Evolutionary conservation across 64 coral and sea anemone genomes (phyloP), one percentile per base, ranked within the genome.

Genomic region (Porites australiensis): DNA sequence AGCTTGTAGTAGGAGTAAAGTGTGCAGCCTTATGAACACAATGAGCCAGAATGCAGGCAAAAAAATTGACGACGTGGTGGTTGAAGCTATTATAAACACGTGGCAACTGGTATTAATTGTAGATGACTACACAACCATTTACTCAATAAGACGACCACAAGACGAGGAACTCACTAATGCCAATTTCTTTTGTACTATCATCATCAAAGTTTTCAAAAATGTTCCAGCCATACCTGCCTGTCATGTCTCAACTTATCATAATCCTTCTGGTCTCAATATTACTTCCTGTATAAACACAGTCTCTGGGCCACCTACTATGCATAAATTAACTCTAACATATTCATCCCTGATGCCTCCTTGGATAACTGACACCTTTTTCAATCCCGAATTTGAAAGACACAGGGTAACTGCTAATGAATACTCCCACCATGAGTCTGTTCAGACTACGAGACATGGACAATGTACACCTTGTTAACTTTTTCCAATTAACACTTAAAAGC

Each of bases 361-460:
- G 87, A 94, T 94, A 48, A 73, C 27, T 65, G 78, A 83, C 63
- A 75, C 64, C 55, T 95, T 95, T 70, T 90, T 95, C 58, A 90
- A 90, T 69, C 61, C 81, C 0, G 94, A 96, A 20, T 37, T 88
- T 51, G 83, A 92, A 59, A 54, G 64, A 75, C 84, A 95, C 68
- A 83, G 94, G 64, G 14, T 89, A 19, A 82, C 82, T 53, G 14
- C 46, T 8, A 72, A 92, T 58, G 12, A 91, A 47, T 95, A 95
- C 58, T 88, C 83, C 75, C 57, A 82, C 19, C 43, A 69, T 78
- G 80, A 95, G 3, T 58, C 70, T n/a, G 64, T 90, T 16, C n/a
- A 67, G 54, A 75, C 52, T 2, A 95, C 87, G 93, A 72, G 93
- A 13, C 78, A 86, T 89, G 93, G 63, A 77, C 51, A 55, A 95